Base-by-base conservation (phyloP, 2,888 invertebrate genomes). In the Nipponacmea schrenckii region DNA sequence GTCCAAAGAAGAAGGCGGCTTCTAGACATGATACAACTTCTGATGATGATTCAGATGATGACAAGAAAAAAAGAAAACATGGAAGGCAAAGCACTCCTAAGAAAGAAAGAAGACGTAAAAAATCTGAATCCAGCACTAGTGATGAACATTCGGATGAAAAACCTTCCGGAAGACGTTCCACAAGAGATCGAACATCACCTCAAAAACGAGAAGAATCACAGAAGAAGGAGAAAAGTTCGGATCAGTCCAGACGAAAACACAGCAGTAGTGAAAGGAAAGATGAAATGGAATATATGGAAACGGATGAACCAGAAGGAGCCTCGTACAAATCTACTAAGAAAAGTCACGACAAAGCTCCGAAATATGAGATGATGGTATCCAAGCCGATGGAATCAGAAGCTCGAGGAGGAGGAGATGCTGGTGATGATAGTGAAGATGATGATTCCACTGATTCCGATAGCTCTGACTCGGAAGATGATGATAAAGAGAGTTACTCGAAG, bases 401-500 rank as follows among this genome's bases (percentile, higher is more conserved):
- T 24, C 39, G 46, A 46, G 68, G 64, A 12, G 31, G 45, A 46
- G 46, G 46, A 17, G 44, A n/a, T n/a, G 50, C 44, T 46, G 14
- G 20, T 15, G n/a, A 4, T 46, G 68, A 66, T 48, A 66, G 26
- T 44, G 70, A 39, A 12, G 64, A 62, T 26, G 70, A 67, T 27
- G 67, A 56, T 15, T 17, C 44, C 24, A 15, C 24, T 31, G 46
- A 48, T 12, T 56, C 56, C 0, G 56, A 56, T 56, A 24, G 56
- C 24, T 56, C 56, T 7, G 56, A 14, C 20, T 24, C 20, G 56
- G 56, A 56, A 56, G 20, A 56, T 56, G n/a, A 56, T 14, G 24
- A 12, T 20, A 56, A 56, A 15, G 24, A 56, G 14, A 14, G 14
- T 4, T 56, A 56, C 24, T 24, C 20, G 14, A 56, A 4, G 12